Evolutionary conservation across 2,888 invertebrate species (phyloP), one percentile per base, ranked within the genome.

Genomic region (Tiphia femorata): DNA sequence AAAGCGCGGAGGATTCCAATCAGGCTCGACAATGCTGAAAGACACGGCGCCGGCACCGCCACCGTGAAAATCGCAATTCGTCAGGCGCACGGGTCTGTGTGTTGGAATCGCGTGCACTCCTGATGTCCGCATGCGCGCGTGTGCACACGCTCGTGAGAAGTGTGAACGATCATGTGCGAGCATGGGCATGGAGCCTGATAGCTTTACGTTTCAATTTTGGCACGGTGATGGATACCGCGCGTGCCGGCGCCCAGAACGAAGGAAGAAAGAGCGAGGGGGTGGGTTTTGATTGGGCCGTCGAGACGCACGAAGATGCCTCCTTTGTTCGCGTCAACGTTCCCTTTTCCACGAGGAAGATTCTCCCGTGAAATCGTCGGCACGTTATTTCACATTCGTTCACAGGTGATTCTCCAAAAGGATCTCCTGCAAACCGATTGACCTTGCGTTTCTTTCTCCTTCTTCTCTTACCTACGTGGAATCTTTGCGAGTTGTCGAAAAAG

Each of bases 181-280:
- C 23, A n/a, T n/a, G n/a, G n/a, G 55, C 58, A 58, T 48, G 54
- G 42, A 56, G 49, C 52, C 49, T 64, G 65, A 67, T 73, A 63
- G 65, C 67, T 69, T 76, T 75, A 71, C 77, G 70, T 72, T 75
- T 75, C 75, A 74, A 76, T 76, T 75, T 70, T 69, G 66, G 60
- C 60, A 59, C 49, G 46, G 56, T 69, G 76, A 75, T 75, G 72
- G 73, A 76, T 72, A 70, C 65, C 60, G 48, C 58, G 58, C 51
- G 49, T 44, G 54, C 29, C 60, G 52, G 57, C 52, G 40, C 12
- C 25, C 49, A 50, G 49, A 50, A 64, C 64, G 64, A 66, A 64
- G 66, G 38, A n/a, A n/a, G n/a, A n/a, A n/a, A n/a, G n/a, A n/a
- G n/a, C n/a, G n/a, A n/a, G n/a, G n/a, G n/a, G n/a, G n/a, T n/a